Evolutionary conservation across 2,113 vertebrate genomes (phyloP).

Genomic region (Tonatia bakeri): DNA sequence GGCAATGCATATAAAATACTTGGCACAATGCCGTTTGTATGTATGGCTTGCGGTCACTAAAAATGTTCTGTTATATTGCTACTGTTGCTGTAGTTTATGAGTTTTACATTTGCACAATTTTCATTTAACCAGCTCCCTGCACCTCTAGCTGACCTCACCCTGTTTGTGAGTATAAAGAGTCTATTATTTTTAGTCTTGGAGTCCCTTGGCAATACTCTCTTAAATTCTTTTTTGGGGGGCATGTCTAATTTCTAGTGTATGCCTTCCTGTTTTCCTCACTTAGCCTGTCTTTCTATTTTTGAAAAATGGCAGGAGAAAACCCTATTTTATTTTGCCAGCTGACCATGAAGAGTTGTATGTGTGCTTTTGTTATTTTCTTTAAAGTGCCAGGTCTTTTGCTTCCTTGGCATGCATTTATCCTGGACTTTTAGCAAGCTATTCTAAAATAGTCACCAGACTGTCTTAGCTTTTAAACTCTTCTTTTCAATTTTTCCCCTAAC

Average conservation of each 20-base stretch:
- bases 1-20: neutral
- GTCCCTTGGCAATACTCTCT: conserved; percentile 56
- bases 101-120: neutral
- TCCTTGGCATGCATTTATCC: conserved; percentile 65
- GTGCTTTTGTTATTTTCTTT: conserved; percentile 67
- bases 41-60: neutral
- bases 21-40: neutral
- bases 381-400: conserved; percentile 65
- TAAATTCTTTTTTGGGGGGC: conserved; percentile 59
- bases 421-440: conserved; percentile 60
- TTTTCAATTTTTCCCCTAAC: conserved; percentile 65
- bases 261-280: conserved; percentile 71
- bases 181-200: conserved; percentile 67
- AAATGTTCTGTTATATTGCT: neutral
- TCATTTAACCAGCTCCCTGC: neutral
- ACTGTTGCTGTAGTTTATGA: neutral
- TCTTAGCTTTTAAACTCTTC: conserved; percentile 73
- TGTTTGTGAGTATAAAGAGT: conserved; percentile 62
- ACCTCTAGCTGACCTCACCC: conserved; percentile 46
- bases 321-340: conserved; percentile 73
- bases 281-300: conserved; percentile 71
- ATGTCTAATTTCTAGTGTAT: conserved; percentile 75
- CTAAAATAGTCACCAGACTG: conserved; percentile 66
- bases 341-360: conserved; percentile 73
- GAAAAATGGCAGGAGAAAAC: conserved; percentile 73